These are phyloP conservation scores for Zaprionus davidi DNA, from an alignment of 1,140 invertebrate species.

Conservation along the genomic window DNA sequence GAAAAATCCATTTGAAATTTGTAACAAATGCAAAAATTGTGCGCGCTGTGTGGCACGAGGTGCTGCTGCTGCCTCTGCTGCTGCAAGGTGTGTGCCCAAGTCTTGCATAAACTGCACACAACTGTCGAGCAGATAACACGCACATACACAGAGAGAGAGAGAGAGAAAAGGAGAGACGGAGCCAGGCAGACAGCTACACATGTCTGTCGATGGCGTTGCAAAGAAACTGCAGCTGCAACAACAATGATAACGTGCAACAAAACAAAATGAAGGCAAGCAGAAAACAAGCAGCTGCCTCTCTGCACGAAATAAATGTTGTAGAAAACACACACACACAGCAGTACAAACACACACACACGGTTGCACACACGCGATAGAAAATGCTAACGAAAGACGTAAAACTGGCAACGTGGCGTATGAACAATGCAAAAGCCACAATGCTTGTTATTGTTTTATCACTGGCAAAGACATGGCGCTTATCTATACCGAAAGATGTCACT, in stretches of 20 bases:
- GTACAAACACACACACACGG: conserved; percentile 40
- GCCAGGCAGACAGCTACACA: conserved; percentile 4
- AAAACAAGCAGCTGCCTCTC: conserved; percentile 65
- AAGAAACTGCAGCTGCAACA: conserved; percentile 59
- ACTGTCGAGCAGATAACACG: conserved; percentile 55
- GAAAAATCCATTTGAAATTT: conserved; percentile 74
- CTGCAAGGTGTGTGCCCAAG: conserved; percentile 52
- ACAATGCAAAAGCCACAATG: conserved; percentile 76
- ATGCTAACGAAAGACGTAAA: conserved; percentile 37
- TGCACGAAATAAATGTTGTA: conserved; percentile 76
- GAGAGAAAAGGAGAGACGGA: background rate
- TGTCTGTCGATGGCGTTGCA: conserved; percentile 60
- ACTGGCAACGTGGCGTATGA: conserved; percentile 73
- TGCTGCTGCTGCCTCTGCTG: conserved; percentile 1
- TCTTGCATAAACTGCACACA: conserved; percentile 52
- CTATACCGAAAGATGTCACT: conserved; percentile 45
- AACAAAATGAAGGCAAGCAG: conserved; percentile 57
- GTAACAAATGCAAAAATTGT: conserved; percentile 55
- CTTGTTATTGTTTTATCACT: conserved; percentile 75
- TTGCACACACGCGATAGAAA: conserved; percentile 56
- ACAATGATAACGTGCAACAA: conserved; percentile 53
- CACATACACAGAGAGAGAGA: conserved; percentile 17
- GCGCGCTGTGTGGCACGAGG: conserved; percentile 10
- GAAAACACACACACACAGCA: conserved; percentile 48
- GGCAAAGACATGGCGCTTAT: conserved; percentile 51